Evolutionary conservation across 2,797 vertebrate genomes (phyloP), one percentile per base, ranked within the genome.

Genomic region (Coccyzus lansbergi): DNA sequence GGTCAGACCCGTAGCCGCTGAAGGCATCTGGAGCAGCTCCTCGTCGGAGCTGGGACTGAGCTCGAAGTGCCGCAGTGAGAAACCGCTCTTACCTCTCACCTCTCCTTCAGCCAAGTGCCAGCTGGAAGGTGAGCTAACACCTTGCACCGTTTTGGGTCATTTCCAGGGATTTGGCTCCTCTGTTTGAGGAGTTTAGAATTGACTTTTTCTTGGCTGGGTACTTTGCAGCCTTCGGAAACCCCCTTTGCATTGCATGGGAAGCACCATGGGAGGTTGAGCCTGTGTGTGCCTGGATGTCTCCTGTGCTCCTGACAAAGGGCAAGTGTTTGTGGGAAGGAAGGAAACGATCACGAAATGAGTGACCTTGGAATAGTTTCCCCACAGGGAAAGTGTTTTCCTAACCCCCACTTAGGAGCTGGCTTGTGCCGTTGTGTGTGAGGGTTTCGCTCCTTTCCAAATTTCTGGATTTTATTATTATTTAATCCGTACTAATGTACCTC

Each of bases 401-500:
- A 79, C 33, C n/a, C 34, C 21, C 14, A 16, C 44, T 82, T 88
- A 56, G 74, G 67, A 79, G 40, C 77, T 94, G 86, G 77, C 82
- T 95, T 79, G 40, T 65, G 76, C 83, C 51, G 85, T 81, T 78
- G 46, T 79, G 71, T 62, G 56, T 2, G 13, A 82, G 70, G 34
- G 55, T 79, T 94, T 86, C 80, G 74, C 31, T 88, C 71, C 95
- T 83, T 91, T 94, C 86, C 90, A 95, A 38, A 86, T 76, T 84
- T 88, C 90, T 94, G 94, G 92, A 77, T 88, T 93, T 95, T 92
- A 88, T 94, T 93, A 84, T 78, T 82, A 67, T 92, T 96, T 96
- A 88, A 94, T 94, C 80, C 52, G 90, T 79, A n/a, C 70, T 93
- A 81, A 88, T 79, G 38, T 80, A 93, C 79, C 44, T 82, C 44